phyloP scores from a whole-genome alignment of 2,888 invertebrate genomes.

The Cabera pusaria region DNA sequence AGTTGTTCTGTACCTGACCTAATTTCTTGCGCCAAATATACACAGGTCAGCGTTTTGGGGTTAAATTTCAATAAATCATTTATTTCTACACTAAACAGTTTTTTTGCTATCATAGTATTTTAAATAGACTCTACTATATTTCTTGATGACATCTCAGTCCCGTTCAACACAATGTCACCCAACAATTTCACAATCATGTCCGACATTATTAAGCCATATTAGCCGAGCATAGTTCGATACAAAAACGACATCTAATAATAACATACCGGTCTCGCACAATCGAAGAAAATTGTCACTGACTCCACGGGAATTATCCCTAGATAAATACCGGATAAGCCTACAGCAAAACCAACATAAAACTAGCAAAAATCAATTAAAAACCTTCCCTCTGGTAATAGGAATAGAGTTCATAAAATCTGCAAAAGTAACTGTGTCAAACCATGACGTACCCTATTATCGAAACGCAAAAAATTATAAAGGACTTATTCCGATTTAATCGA shows the following conservation, averaged over 20 bases:
- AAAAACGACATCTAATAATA: slow-evolving; percentile 37
- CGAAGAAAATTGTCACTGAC: slow-evolving; percentile 64
- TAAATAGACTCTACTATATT: no score
- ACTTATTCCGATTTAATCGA: slow-evolving; percentile 47
- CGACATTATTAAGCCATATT: neutral
- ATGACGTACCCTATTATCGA: slow-evolving; percentile 42
- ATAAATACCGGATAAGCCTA: slow-evolving; percentile 61
- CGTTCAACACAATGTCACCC: slow-evolving; percentile 1
- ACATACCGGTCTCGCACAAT: slow-evolving; percentile 41
- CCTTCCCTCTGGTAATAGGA: slow-evolving; percentile 23
- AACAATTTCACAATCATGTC: slow-evolving; percentile 3
- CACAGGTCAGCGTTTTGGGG: no score
- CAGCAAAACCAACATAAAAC: slow-evolving; percentile 35
- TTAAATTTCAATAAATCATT: no score
- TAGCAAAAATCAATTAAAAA: slow-evolving; percentile 20
- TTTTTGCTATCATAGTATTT: no score
- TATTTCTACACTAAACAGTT: no score
- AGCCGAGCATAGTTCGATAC: slow-evolving; percentile 8
- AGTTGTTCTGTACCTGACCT: no score
- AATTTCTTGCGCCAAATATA: no score
- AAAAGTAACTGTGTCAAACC: slow-evolving; percentile 20
- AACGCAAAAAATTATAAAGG: slow-evolving; percentile 49
- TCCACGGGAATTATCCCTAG: slow-evolving; percentile 54
- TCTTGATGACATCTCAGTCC: no score
- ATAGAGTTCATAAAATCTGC: slow-evolving; percentile 22